Evolutionary conservation across 35 echinoderm and acorn worm species (phyloP).

Genomic region (Eucidaris tribuloides): DNA sequence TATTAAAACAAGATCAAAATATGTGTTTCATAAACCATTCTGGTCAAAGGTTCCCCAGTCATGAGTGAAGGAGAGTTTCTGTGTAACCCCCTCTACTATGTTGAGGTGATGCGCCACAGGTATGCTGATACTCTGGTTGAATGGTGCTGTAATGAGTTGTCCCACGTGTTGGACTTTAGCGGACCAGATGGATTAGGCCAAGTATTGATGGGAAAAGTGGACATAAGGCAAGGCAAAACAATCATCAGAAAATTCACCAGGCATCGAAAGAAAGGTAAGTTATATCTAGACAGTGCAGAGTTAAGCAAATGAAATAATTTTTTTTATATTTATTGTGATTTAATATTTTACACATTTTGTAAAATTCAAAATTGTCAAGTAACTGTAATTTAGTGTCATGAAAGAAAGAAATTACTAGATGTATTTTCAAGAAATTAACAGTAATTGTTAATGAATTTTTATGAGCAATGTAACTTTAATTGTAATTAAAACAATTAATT

Average conservation of each 20-base stretch:
- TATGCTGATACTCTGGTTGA: slow-evolving; percentile 68
- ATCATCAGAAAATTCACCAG: slow-evolving; percentile 80
- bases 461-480: too few species aligned
- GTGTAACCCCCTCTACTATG: slow-evolving; percentile 92
- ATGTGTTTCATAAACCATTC: too few species aligned
- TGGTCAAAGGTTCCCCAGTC: too few species aligned
- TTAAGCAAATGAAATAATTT: neutral
- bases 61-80: slow-evolving; percentile 46
- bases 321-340: neutral
- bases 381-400: too few species aligned
- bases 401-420: too few species aligned
- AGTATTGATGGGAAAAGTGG: slow-evolving; percentile 70
- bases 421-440: too few species aligned
- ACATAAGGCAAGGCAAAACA: slow-evolving; percentile 73
- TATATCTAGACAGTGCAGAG: too few species aligned
- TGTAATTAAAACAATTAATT: too few species aligned
- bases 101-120: slow-evolving; percentile 94
- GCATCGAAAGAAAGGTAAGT: slow-evolving; percentile 66
- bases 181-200: slow-evolving; percentile 82
- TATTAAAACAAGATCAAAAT: too few species aligned
- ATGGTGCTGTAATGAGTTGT: slow-evolving; percentile 98
- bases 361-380: neutral
- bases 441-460: too few species aligned
- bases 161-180: slow-evolving; percentile 92
- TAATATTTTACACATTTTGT: too few species aligned